A percentile compares a stretch with the other conserved stretches of the same genome.
These are phyloP conservation scores for Helarctos malayanus DNA, from an alignment of 2,797 vertebrate genomes.

Conservation along the genomic window DNA sequence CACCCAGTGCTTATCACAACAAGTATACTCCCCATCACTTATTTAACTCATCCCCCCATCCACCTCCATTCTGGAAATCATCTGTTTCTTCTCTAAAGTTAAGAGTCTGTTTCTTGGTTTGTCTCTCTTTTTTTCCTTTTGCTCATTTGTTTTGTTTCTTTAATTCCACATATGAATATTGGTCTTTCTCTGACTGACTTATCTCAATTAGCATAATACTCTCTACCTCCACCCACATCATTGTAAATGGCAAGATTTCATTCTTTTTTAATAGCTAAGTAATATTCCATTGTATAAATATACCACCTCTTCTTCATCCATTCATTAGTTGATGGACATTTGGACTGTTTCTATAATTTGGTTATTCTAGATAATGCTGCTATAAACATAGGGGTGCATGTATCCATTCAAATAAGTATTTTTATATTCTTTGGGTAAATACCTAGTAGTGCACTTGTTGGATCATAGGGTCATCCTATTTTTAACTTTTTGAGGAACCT, in stretches of 20 bases:
- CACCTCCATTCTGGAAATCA: not conserved
- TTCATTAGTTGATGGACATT: not conserved
- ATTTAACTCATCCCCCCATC: not conserved
- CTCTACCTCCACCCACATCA: not conserved
- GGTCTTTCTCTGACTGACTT: not conserved
- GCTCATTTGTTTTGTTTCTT: not conserved
- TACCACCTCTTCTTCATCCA: not conserved
- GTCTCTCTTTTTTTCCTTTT: not conserved
- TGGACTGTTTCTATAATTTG: not conserved
- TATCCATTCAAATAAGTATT: not conserved
- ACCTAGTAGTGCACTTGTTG: not conserved
- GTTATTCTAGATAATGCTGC: not conserved
- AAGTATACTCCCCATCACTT: not conserved
- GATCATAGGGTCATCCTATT: not conserved
- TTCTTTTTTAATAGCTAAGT: not conserved
- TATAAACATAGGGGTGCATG: not conserved
- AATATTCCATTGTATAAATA: conserved; percentile 2
- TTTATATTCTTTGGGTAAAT: not conserved
- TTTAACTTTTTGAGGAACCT: not conserved
- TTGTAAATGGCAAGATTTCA: not conserved
- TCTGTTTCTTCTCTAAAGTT: not conserved
- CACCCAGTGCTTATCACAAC: not conserved
- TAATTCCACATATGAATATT: not conserved
- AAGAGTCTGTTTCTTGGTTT: not conserved
- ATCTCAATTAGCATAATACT: not conserved